These are phyloP conservation scores for Drosophila nr. medialis DNA, from an alignment of 2,888 invertebrate species.

Conservation along the genomic window DNA sequence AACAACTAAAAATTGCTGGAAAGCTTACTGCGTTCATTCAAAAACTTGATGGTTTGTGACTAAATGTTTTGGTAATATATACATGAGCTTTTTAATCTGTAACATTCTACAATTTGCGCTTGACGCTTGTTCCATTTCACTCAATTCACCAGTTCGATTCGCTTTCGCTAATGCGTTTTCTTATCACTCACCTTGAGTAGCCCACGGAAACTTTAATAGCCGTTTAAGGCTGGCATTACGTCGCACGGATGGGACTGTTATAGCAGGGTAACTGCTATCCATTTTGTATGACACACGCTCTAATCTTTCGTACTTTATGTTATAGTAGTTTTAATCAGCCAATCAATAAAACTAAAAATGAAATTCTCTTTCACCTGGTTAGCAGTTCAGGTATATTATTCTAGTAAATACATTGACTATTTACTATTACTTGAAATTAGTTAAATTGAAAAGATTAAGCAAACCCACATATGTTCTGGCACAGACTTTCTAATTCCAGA, in stretches of 20 bases:
- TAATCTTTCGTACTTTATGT: slow-evolving; percentile 12
- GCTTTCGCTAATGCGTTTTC: not conserved
- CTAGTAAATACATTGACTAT: not conserved
- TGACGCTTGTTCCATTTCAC: not conserved
- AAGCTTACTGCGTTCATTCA: slow-evolving; percentile 5
- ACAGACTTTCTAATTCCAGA: not conserved
- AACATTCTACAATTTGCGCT: not conserved
- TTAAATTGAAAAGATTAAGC: not conserved
- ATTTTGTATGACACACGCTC: slow-evolving; percentile 34
- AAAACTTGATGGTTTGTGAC: slow-evolving; percentile 36
- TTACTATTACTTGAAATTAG: not conserved
- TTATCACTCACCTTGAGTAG: slow-evolving; percentile 81
- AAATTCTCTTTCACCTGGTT: not conserved
- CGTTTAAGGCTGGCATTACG: slow-evolving; percentile 83
- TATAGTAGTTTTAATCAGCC: not conserved
- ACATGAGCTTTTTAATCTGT: slow-evolving; percentile 22
- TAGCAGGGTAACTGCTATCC: slow-evolving; percentile 70
- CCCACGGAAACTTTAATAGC: slow-evolving; percentile 82
- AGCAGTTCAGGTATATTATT: not conserved
- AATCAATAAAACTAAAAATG: not conserved
- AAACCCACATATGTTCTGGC: not conserved
- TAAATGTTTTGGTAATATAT: slow-evolving; percentile 19
- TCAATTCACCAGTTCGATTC: not conserved
- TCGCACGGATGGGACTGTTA: slow-evolving; percentile 80
- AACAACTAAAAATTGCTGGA: slow-evolving; percentile 13